Conservation (phyloP, 2,888 invertebrate genomes). For the Polia nebulosa region DNA sequence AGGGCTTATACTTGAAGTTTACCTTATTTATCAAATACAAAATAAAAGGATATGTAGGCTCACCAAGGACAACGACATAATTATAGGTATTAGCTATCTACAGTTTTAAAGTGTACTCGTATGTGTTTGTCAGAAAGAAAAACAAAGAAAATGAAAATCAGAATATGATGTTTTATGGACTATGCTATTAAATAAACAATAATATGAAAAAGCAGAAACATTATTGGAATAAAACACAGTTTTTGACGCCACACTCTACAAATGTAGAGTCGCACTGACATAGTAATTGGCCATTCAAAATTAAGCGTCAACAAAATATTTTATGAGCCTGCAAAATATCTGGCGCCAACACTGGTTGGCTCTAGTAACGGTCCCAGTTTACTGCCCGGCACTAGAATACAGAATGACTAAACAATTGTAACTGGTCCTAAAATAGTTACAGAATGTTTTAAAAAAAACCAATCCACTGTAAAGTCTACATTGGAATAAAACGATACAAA, state of each 20-base stretch:
- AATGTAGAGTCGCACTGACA: slow-evolving; percentile 14
- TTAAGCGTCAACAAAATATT: slow-evolving; percentile 55
- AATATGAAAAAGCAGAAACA: neutral
- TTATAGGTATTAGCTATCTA: too few species aligned
- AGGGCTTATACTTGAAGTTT: too few species aligned
- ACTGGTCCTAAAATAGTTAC: slow-evolving; percentile 20
- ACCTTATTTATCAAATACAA: too few species aligned
- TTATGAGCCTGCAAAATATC: slow-evolving; percentile 53
- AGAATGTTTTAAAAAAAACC: slow-evolving; percentile 13
- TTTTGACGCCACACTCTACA: slow-evolving; percentile 3
- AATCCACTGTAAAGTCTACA: neutral
- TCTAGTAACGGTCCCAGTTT: slow-evolving; percentile 46
- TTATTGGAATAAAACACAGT: neutral
- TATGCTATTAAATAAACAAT: neutral
- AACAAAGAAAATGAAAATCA: too few species aligned
- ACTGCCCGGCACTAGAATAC: slow-evolving; percentile 22
- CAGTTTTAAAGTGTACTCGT: too few species aligned
- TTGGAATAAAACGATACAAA: slow-evolving; percentile 10
- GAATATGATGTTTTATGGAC: neutral
- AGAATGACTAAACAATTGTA: slow-evolving; percentile 21
- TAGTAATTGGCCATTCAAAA: slow-evolving; percentile 49
- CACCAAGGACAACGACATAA: too few species aligned
- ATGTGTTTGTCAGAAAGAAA: too few species aligned
- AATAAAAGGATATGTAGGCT: too few species aligned
- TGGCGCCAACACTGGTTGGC: slow-evolving; percentile 37